A percentile compares a stretch with the other conserved stretches of the same genome.
These are phyloP conservation scores for Zonitis immaculata DNA, from an alignment of 2,888 invertebrate genomes.

Conservation along the genomic window DNA sequence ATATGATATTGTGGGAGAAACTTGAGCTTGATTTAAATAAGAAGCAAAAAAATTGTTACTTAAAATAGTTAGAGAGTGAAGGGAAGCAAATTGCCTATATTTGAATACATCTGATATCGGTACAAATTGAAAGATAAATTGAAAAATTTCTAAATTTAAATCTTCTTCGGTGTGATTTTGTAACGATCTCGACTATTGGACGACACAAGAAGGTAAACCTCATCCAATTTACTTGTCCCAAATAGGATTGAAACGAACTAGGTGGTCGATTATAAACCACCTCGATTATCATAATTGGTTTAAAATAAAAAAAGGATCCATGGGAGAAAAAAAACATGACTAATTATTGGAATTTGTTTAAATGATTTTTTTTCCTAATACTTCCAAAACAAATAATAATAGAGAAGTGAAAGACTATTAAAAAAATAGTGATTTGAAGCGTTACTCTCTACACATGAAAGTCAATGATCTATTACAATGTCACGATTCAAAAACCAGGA, in stretches of 20 bases:
- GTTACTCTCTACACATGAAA: neutral
- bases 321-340: too few species aligned
- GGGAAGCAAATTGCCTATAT: slow-evolving; percentile 26
- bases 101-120: too few species aligned
- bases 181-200: neutral
- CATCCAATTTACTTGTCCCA: neutral
- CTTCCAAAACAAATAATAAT: neutral
- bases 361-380: too few species aligned
- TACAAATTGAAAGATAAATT: too few species aligned
- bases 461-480: slow-evolving; percentile 20
- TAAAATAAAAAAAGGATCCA: neutral
- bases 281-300: neutral
- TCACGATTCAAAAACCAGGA: slow-evolving; percentile 22
- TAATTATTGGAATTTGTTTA: too few species aligned
- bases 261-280: neutral
- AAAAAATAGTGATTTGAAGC: neutral
- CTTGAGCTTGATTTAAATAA: slow-evolving; percentile 12
- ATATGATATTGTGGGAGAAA: neutral
- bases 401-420: neutral
- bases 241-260: neutral
- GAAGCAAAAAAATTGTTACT: slow-evolving; percentile 6
- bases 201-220: neutral
- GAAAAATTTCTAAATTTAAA: too few species aligned
- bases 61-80: slow-evolving; percentile 6
- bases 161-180: too few species aligned